phyloP scores from a whole-genome alignment of 2,888 invertebrate species.

The Ramazzottius varieornatus region DNA sequence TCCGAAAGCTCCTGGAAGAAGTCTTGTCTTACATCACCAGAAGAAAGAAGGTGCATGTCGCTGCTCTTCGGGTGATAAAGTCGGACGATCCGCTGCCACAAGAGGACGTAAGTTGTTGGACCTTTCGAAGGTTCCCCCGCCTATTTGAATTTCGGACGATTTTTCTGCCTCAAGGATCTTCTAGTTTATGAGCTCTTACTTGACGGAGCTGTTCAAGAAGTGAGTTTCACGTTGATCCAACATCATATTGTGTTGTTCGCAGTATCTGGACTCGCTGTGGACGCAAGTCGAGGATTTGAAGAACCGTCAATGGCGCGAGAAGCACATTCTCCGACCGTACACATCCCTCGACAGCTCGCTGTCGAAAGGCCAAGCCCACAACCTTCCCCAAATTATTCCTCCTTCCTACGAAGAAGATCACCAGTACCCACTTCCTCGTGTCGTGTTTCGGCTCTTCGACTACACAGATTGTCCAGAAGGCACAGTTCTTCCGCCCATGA shows the following conservation, averaged over 20 bases:
- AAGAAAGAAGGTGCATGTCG: slow-evolving; percentile 51
- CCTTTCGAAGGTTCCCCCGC: background rate
- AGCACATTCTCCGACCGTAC: slow-evolving; percentile 79
- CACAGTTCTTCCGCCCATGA: slow-evolving; percentile 45
- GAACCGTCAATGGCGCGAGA: slow-evolving; percentile 85
- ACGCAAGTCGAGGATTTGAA: slow-evolving; percentile 67
- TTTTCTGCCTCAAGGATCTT: background rate
- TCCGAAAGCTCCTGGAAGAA: background rate
- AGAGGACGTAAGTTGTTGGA: slow-evolving; percentile 33
- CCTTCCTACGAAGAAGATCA: slow-evolving; percentile 73
- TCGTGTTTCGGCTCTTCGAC: slow-evolving; percentile 78
- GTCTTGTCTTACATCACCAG: background rate
- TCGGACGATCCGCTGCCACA: slow-evolving; percentile 82
- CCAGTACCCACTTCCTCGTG: slow-evolving; percentile 73
- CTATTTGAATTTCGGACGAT: background rate
- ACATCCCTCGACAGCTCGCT: slow-evolving; percentile 76
- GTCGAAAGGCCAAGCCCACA: slow-evolving; percentile 85
- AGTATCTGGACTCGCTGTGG: slow-evolving; percentile 85
- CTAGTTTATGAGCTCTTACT: too few species aligned
- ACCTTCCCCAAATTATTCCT: slow-evolving; percentile 61
- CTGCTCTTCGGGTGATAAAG: slow-evolving; percentile 73
- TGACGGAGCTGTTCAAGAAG: too few species aligned
- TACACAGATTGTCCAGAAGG: slow-evolving; percentile 85
- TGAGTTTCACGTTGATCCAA: too few species aligned
- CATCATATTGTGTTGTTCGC: slow-evolving; percentile 8